Evolutionary conservation across 2,888 invertebrate genomes (phyloP).

Genomic region (Lasioglossum malachurum): DNA sequence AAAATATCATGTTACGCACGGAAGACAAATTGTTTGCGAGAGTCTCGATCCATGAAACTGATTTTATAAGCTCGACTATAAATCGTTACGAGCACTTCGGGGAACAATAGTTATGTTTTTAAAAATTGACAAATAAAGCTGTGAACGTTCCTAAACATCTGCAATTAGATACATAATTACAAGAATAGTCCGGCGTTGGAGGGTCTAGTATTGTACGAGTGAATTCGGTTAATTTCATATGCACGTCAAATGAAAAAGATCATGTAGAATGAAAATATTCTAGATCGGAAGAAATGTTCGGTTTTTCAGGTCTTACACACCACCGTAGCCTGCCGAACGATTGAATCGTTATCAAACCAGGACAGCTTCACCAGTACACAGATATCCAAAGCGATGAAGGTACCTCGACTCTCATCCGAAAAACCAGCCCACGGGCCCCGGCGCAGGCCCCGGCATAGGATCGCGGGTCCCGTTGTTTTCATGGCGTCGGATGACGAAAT

Average conservation of each 20-base stretch:
- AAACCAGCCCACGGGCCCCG: background rate
- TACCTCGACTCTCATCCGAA: background rate
- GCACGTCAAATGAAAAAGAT: no score
- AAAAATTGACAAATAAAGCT: no score
- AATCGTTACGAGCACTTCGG: background rate
- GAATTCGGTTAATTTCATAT: no score
- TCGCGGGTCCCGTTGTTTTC: conserved; percentile 50
- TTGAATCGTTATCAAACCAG: background rate
- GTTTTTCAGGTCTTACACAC: background rate
- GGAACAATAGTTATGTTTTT: no score
- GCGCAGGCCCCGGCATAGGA: background rate
- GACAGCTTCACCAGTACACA: background rate
- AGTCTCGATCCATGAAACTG: background rate
- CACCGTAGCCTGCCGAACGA: background rate
- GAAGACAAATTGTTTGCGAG: background rate
- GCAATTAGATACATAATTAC: no score
- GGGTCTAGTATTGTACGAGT: no score
- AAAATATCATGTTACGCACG: background rate
- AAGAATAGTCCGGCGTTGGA: no score
- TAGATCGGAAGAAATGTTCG: background rate
- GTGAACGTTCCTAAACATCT: no score
- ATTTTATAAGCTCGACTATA: background rate
- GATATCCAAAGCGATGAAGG: background rate
- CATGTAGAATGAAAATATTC: background rate
- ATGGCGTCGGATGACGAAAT: conserved; percentile 19